Percentiles rank a stretch among this genome's conserved stretches.
These are phyloP conservation scores for Nemapogon koenigi DNA, from an alignment of 2,888 invertebrate genomes.

Conservation along the genomic window DNA sequence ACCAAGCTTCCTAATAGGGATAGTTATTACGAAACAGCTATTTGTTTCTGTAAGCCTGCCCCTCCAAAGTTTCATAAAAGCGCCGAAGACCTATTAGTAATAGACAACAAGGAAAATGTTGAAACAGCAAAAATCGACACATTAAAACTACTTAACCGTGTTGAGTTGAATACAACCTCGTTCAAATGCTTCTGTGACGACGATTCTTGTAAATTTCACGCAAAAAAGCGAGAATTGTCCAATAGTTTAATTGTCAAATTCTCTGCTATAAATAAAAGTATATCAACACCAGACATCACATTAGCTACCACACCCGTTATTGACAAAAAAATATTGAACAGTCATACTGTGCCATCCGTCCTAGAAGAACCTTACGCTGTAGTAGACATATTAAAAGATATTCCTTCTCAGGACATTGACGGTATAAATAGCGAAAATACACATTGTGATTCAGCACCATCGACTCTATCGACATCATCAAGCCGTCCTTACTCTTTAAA, in stretches of 20 bases:
- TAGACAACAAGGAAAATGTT: slow-evolving; percentile 28
- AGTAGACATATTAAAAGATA: slow-evolving; percentile 34
- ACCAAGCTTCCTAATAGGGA: slow-evolving; percentile 37
- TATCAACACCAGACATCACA: slow-evolving; percentile 53
- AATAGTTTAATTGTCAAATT: slow-evolving; percentile 43
- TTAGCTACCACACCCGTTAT: slow-evolving; percentile 19
- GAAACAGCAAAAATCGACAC: slow-evolving; percentile 37
- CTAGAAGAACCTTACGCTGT: slow-evolving; percentile 45
- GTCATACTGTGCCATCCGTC: not conserved
- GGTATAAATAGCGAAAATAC: not conserved
- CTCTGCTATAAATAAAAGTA: slow-evolving; percentile 51
- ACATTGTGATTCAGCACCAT: slow-evolving; percentile 24
- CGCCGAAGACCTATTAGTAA: slow-evolving; percentile 48
- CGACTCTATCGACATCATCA: slow-evolving; percentile 33
- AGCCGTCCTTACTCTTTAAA: slow-evolving; percentile 46
- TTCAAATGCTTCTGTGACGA: slow-evolving; percentile 55
- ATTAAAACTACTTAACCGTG: slow-evolving; percentile 24
- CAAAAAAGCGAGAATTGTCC: slow-evolving; percentile 33
- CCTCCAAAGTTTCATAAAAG: slow-evolving; percentile 47
- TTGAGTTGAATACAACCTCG: slow-evolving; percentile 37
- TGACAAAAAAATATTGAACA: not conserved
- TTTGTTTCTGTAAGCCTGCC: slow-evolving; percentile 52
- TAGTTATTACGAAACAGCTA: slow-evolving; percentile 52
- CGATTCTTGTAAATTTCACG: slow-evolving; percentile 39
- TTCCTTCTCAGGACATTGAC: slow-evolving; percentile 27